Base-by-base conservation (phyloP, 2,113 vertebrate species). In the Otocyon megalotis region DNA sequence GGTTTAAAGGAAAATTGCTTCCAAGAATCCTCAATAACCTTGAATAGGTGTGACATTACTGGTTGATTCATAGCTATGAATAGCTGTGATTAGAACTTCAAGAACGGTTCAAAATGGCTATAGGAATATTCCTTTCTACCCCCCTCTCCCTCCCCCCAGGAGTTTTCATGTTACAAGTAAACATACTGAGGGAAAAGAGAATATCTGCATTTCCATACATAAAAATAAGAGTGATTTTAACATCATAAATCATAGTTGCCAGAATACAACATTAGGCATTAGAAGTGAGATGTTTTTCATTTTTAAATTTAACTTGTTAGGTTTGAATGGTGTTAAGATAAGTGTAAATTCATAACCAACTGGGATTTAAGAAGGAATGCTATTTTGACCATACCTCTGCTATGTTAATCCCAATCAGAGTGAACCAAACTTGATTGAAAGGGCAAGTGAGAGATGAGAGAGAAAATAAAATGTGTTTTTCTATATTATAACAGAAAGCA, bases 1-100 rank as follows among this genome's bases (percentile, higher is more conserved):
- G 6, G 35, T 93, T 88, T 94, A 96, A 95, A 93, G 48, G 54
- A 97, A 97, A 32, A 93, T 81, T 94, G 62, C 54, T 86, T 95
- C 63, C 60, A 85, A 88, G 71, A 48, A 94, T 50, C 81, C 15
- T 97, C 53, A 79, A 54, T 94, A 92, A 90, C 50, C 65, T 94
- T 88, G 67, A 89, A 71, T 80, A 96, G 43, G 28, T 92, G 26
- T 84, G 53, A 95, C 35, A 96, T 96, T 93, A 35, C 32, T 84
- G 74, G 4, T 32, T 97, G 65, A 97, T 91, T 85, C 53, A 43
- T 93, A 88, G 32, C 54, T 88, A 32, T 30, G 63, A 93, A 85
- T 95, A 93, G 30, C 24, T 94, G 14, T 56, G 62, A 97, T 94
- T 81, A 90, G 77, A 96, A 77, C 35, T 88, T 97, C 91, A 65